phyloP scores from a whole-genome alignment of 2,888 invertebrate genomes.

The Dicyrtomina minuta region DNA sequence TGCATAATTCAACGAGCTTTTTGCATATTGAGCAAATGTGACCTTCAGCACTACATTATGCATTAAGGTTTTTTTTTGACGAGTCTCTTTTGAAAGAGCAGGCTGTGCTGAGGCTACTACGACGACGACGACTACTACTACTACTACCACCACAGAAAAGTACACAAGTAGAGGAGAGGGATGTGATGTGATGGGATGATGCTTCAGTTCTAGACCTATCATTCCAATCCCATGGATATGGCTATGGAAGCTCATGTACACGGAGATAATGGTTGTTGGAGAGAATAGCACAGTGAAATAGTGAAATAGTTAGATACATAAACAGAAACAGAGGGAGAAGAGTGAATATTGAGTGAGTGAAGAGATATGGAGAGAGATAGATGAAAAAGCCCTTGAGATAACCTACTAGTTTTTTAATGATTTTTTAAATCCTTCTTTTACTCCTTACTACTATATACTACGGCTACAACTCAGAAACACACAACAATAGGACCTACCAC shows the following conservation, averaged over 20 bases:
- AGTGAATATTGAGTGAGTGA: too few relatives aligned
- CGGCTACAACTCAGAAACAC: neutral
- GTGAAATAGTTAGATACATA: neutral
- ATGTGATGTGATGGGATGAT: neutral
- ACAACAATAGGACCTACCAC: neutral
- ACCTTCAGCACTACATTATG: slow-evolving; percentile 20
- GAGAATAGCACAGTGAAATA: neutral
- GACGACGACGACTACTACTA: neutral
- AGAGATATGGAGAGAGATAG: neutral
- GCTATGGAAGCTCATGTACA: neutral
- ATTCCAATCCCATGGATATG: neutral
- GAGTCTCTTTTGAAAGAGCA: neutral
- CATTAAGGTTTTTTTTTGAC: slow-evolving; percentile 14
- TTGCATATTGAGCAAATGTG: slow-evolving; percentile 25
- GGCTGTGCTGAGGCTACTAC: neutral
- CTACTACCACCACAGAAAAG: too few relatives aligned
- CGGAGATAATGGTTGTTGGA: neutral
- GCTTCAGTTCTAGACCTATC: neutral
- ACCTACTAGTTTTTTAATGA: slow-evolving; percentile 26
- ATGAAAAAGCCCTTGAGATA: slow-evolving; percentile 34
- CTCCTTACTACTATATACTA: slow-evolving; percentile 4
- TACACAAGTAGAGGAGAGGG: too few relatives aligned
- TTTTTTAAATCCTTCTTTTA: neutral
- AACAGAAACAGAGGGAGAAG: neutral
- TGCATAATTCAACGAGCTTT: neutral